Conservation (phyloP, 1,140 invertebrate species). For the Ephestia elutella region DNA sequence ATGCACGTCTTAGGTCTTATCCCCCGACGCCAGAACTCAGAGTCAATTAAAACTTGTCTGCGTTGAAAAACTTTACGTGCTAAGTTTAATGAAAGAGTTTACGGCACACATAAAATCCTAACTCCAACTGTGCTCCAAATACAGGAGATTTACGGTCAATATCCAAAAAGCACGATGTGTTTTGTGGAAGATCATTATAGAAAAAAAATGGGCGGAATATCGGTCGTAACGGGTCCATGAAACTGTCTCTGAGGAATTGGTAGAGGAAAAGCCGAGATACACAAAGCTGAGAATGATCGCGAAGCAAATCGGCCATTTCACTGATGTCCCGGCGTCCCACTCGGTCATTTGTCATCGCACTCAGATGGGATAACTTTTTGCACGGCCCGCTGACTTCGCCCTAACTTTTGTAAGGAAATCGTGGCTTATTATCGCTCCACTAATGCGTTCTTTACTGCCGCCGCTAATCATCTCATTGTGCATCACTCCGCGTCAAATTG, state of each 20-base stretch:
- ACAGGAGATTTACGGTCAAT: constrained; percentile 17
- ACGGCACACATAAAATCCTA: constrained; percentile 12
- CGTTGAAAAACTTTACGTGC: constrained; percentile 7
- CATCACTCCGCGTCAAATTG: constrained; percentile 13
- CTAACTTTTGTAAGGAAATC: constrained; percentile 53
- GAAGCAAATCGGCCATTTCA: constrained; percentile 59
- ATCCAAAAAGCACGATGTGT: constrained; percentile 11
- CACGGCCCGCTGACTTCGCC: constrained; percentile 56
- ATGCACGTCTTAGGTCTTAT: background rate
- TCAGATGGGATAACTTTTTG: constrained; percentile 65
- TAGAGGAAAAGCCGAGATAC: constrained; percentile 13
- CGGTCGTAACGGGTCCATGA: constrained; percentile 16
- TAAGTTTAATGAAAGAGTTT: constrained; percentile 14
- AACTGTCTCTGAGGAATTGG: constrained; percentile 26
- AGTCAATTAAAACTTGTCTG: constrained; percentile 9
- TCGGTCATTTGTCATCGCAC: constrained; percentile 61
- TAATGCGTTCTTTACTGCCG: constrained; percentile 31
- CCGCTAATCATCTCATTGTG: constrained; percentile 30
- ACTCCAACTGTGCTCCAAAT: constrained; percentile 6
- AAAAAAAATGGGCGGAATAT: constrained; percentile 15
- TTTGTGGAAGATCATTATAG: constrained; percentile 11
- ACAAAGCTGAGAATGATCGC: constrained; percentile 41
- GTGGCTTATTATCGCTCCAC: constrained; percentile 42
- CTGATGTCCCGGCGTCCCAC: constrained; percentile 38
- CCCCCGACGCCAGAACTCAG: background rate